Evolutionary conservation across 2,797 vertebrate species (phyloP).

Genomic region (Trichosurus vulpecula): DNA sequence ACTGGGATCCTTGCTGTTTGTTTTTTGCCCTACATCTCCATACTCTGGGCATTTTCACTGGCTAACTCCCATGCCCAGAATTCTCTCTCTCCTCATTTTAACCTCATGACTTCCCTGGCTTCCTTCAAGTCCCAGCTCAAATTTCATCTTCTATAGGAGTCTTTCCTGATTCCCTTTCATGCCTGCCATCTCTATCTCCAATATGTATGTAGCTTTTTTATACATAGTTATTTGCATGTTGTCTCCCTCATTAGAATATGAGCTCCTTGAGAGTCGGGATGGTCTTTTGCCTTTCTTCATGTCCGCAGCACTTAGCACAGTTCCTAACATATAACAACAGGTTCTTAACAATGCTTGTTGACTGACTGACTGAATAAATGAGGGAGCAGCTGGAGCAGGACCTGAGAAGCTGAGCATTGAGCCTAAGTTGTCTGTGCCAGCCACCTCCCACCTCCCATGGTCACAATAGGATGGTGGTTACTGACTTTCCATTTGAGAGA

Average conservation of each 20-base stretch:
- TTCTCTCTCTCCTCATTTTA: not conserved
- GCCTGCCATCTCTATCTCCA: not conserved
- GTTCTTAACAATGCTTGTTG: not conserved
- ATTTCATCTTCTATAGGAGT: not conserved
- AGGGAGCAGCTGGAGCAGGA: not conserved
- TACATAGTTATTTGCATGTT: not conserved
- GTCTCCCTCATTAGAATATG: not conserved
- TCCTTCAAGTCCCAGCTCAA: not conserved
- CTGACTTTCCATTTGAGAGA: not conserved
- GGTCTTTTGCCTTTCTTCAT: not conserved
- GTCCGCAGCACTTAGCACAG: no score
- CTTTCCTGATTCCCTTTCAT: not conserved
- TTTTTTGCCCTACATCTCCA: not conserved
- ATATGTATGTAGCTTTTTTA: no score
- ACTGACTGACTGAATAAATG: no score
- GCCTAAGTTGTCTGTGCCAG: not conserved
- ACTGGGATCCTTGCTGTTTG: not conserved
- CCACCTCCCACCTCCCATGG: not conserved
- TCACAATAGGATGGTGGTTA: not conserved
- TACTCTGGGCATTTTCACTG: not conserved
- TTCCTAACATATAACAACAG: no score
- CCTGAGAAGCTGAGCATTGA: not conserved
- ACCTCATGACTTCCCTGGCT: not conserved
- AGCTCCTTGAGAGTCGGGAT: not conserved
- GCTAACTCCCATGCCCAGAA: not conserved